These are phyloP conservation scores for Montipora cactus DNA, from an alignment of 64 coral and sea anemone species.

Conservation along the genomic window DNA sequence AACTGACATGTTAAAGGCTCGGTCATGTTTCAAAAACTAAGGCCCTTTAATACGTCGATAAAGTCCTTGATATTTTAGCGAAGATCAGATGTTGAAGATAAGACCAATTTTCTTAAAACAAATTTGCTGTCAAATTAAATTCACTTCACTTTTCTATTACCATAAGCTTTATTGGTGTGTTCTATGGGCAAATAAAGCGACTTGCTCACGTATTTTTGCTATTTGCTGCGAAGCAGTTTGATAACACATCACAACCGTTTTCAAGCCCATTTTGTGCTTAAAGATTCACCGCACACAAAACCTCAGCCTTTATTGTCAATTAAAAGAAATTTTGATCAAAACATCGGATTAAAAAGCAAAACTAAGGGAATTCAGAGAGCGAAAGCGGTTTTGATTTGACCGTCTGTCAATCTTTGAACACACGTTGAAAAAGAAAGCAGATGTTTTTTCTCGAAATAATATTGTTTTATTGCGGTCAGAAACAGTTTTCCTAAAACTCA, in stretches of 20 bases:
- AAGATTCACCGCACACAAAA: neutral
- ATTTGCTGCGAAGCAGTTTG: neutral
- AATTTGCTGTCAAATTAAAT: neutral
- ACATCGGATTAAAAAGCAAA: neutral
- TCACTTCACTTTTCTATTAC: neutral
- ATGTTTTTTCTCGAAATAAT: neutral
- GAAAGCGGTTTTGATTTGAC: neutral
- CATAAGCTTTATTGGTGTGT: neutral
- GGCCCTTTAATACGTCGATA: neutral
- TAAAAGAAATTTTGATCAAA: neutral
- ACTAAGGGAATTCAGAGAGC: neutral
- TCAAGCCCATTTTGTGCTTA: neutral
- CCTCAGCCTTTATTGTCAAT: neutral
- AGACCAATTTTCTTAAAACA: neutral
- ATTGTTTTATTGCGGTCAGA: neutral
- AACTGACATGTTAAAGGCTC: neutral
- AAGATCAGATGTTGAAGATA: neutral
- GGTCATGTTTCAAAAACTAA: neutral
- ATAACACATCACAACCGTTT: neutral
- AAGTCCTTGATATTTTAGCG: neutral
- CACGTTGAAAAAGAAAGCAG: neutral
- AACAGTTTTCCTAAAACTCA: neutral
- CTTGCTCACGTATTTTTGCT: neutral
- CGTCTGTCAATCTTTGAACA: neutral
- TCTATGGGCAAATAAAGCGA: neutral